Percentiles rank a stretch among this genome's conserved stretches.
phyloP scores from a whole-genome alignment of 2,113 vertebrate species.

The Gymnocephalus cernua region DNA sequence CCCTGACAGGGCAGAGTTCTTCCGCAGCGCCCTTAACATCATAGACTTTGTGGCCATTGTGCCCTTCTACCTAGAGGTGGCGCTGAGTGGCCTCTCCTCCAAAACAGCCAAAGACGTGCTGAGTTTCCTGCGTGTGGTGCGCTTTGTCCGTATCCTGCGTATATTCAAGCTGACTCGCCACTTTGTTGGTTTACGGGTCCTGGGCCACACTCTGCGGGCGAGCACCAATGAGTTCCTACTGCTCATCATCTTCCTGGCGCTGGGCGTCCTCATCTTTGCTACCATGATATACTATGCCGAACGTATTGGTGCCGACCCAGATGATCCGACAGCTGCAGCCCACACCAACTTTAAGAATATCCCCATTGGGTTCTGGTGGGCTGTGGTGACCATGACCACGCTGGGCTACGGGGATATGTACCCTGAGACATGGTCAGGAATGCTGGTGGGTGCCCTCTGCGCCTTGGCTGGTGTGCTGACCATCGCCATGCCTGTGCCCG shows the following conservation, averaged over 20 bases:
- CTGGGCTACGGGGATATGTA: slow-evolving; percentile 99
- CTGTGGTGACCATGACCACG: slow-evolving; percentile 98
- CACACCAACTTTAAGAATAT: slow-evolving; percentile 99
- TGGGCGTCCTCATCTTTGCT: slow-evolving; percentile 98
- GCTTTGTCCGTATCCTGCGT: slow-evolving; percentile 93
- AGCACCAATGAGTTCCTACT: slow-evolving; percentile 97
- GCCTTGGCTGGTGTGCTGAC: slow-evolving; percentile 97
- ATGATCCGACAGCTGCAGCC: slow-evolving; percentile 87
- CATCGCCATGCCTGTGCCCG: slow-evolving; percentile 98
- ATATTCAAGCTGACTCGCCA: slow-evolving; percentile 97
- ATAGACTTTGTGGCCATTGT: slow-evolving; percentile 97
- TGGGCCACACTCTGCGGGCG: slow-evolving; percentile 93
- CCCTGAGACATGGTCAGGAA: slow-evolving; percentile 97
- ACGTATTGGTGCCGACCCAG: slow-evolving; percentile 91
- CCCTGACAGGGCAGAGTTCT: slow-evolving; percentile 93
- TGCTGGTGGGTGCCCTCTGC: slow-evolving; percentile 97
- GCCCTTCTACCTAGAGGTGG: slow-evolving; percentile 96
- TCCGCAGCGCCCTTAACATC: slow-evolving; percentile 95
- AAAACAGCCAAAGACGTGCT: slow-evolving; percentile 96
- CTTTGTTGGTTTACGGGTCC: slow-evolving; percentile 92
- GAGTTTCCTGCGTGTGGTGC: slow-evolving; percentile 93
- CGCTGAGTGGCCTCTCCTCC: slow-evolving; percentile 90
- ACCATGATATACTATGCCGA: slow-evolving; percentile 99
- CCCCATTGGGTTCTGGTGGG: slow-evolving; percentile 99
- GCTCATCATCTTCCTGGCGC: slow-evolving; percentile 95